Evolutionary conservation across 2,797 vertebrate genomes (phyloP), one percentile per base, ranked within the genome.

Genomic region (Betta splendens): DNA sequence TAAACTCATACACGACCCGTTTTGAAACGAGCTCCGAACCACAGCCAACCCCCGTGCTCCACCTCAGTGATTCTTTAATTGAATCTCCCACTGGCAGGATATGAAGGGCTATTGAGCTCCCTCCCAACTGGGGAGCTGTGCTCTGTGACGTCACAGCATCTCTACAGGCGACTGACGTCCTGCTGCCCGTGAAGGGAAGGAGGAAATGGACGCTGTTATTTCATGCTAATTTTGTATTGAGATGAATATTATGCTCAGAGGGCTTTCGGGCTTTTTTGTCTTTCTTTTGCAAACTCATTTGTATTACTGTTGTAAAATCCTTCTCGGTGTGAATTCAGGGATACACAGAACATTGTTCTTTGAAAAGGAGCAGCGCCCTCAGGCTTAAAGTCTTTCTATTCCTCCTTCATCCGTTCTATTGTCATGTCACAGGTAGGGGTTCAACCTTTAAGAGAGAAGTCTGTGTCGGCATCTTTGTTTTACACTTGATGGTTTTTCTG

Each of bases 151-250:
- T 72, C 57, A 80, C 75, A 29, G 63, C 54, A 16, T 65, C 83
- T 83, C 78, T 64, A 28, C 75, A 83, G 85, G 80, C 69, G 5
- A 3, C 49, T 29, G 43, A 69, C 52, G 63, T 58, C 77, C 69
- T 73, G 70, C 77, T 73, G 69, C 67, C 65, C 45, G 33, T 17
- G 36, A 68, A 61, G 48, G 47, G 29, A 77, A 59, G 63, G 43
- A 79, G 84, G 85, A 89, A 87, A 85, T 42, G 59, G 75, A 75
- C 43, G 66, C 55, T 56, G 77, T 85, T 85, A 82, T 81, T 70
- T 58, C 63, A 82, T 83, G 75, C 72, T 80, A 87, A 84, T 86
- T 72, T 58, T 40, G 37, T 59, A 73, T 58, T 80, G 70, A 77
- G 61, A 75, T 70, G 58, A 74, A 74, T 73, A 62, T 51, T 51